Conservation (phyloP, 2,888 invertebrate species). For the Temnothorax ravouxi region DNA sequence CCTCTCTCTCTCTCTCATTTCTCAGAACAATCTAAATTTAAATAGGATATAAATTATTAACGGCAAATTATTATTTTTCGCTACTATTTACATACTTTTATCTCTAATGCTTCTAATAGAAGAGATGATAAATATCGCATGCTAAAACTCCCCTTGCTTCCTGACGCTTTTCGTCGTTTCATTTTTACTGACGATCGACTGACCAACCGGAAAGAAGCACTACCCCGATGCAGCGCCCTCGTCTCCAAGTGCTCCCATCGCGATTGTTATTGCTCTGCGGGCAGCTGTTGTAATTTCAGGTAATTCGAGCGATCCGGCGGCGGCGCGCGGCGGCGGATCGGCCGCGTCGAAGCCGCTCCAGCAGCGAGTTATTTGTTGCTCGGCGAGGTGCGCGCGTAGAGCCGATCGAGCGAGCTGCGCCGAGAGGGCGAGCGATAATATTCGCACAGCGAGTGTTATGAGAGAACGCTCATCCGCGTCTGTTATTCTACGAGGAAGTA, state of each 20-base stretch:
- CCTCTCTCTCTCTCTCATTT: background rate
- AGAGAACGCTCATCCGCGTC: slow-evolving; percentile 71
- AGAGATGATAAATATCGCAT: slow-evolving; percentile 2
- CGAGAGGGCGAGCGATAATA: slow-evolving; percentile 70
- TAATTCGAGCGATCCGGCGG: slow-evolving; percentile 48
- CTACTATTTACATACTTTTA: background rate
- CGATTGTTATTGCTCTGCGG: slow-evolving; percentile 54
- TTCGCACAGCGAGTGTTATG: slow-evolving; percentile 74
- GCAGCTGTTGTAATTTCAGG: slow-evolving; percentile 56
- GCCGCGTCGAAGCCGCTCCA: slow-evolving; percentile 39
- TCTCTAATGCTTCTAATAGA: background rate
- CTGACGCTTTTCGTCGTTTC: background rate
- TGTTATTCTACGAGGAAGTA: slow-evolving; percentile 72
- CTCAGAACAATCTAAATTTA: background rate
- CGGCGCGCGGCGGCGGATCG: slow-evolving; percentile 14
- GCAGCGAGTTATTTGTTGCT: slow-evolving; percentile 51
- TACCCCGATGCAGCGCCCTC: slow-evolving; percentile 27
- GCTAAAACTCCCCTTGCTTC: background rate
- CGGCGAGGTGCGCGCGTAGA: slow-evolving; percentile 41
- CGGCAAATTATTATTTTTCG: background rate
- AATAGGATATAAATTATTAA: background rate
- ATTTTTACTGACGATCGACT: slow-evolving; percentile 21
- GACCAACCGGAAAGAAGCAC: slow-evolving; percentile 36
- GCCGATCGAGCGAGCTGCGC: slow-evolving; percentile 37
- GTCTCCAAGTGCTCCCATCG: slow-evolving; percentile 46